Evolutionary conservation across 2,113 vertebrate genomes (phyloP), one percentile per base, ranked within the genome.

Genomic region (Hippopotamus amphibius): DNA sequence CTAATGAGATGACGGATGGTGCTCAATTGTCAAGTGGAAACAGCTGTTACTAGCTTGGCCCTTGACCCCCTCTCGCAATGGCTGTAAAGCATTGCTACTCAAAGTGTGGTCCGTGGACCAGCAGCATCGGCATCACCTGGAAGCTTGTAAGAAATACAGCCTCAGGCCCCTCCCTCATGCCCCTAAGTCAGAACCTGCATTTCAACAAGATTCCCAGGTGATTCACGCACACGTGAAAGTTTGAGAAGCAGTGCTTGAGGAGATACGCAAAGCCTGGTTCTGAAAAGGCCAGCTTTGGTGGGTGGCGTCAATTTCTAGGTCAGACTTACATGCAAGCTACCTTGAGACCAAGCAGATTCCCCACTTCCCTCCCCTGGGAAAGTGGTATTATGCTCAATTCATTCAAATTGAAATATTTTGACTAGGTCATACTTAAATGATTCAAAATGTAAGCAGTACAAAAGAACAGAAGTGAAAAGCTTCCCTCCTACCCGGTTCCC

Each of bases 371-470:
- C 30, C 43, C n/a, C 63, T 17, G n/a, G 55, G 8, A 65, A 96
- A 57, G 79, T 21, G 72, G 65, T 59, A 66, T 50, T 48, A 63
- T 88, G 80, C 66, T 93, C 24, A 63, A 5, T 59, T 77, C 50
- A 68, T n/a, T 95, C n/a, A 68, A 77, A 74, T 91, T 43, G 63
- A 88, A 89, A 81, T 71, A 57, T 89, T 86, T 93, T 69, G 50
- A 80, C 21, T 24, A 88, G 69, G 41, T 82, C 74, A 72, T 86
- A 89, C 33, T 81, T 91, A n/a, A 1, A 63, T 65, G 88, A 96
- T 69, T 93, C 46, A 90, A 96, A 90, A 74, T 69, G 71, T 89
- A 77, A 81, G 87, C 85, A 46, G 48, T 50, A 55, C 37, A 89
- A 53, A 93, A 72, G 41, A 59, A 80, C 10, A 80, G 37, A 71